These are phyloP conservation scores for Antennarius striatus DNA, from an alignment of 2,113 vertebrate species.

Conservation along the genomic window DNA sequence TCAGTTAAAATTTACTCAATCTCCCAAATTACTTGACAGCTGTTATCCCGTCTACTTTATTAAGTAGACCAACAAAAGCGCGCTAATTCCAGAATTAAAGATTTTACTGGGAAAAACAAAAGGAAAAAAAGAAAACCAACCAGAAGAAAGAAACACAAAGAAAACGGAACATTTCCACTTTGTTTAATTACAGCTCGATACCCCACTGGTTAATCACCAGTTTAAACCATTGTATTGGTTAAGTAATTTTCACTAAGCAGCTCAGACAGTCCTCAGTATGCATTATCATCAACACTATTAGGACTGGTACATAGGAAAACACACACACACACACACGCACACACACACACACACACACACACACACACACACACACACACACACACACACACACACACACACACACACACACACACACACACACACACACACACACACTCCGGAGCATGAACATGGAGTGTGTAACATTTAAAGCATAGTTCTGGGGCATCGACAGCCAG, in stretches of 20 bases:
- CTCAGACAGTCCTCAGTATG: conserved; percentile 26
- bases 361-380: no score
- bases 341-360: neutral
- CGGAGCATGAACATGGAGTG: no score
- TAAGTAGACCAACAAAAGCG: no score
- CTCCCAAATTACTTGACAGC: no score
- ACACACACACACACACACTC: no score
- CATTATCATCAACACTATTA: conserved; percentile 24
- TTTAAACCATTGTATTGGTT: conserved; percentile 4
- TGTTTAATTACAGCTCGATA: conserved; percentile 22
- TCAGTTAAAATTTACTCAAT: no score
- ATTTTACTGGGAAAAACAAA: no score
- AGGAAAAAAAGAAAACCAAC: no score
- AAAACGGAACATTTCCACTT: neutral
- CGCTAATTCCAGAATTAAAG: no score
- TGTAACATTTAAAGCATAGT: no score
- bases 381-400: neutral
- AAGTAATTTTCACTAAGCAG: conserved; percentile 40
- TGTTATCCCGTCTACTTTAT: no score
- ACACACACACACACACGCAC: neutral
- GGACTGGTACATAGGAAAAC: neutral
- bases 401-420: neutral
- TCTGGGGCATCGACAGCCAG: conserved; percentile 34
- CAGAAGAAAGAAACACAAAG: neutral
- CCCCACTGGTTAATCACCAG: conserved; percentile 16